phyloP scores from a whole-genome alignment of 1,140 invertebrate genomes.

The Rhizoglyphus robini region DNA sequence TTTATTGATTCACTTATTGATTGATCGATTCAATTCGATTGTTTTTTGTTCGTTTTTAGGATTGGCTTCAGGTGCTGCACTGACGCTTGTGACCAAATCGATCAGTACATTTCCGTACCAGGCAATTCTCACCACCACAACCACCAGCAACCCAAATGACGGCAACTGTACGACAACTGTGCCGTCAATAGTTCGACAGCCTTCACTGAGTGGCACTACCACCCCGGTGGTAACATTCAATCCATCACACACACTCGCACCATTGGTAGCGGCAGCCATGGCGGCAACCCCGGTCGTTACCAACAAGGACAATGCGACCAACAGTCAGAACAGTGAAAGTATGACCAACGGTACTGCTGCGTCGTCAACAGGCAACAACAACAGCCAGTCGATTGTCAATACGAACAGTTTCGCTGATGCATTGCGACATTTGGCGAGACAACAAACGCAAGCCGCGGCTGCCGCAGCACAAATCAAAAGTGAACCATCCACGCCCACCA shows the following conservation, averaged over 20 bases:
- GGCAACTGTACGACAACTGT: neutral
- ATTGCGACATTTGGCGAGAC: neutral
- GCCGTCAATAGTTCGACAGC: neutral
- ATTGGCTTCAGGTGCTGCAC: neutral
- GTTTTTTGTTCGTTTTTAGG: neutral
- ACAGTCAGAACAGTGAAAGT: neutral
- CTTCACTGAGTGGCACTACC: neutral
- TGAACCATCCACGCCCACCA: neutral
- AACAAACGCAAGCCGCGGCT: neutral
- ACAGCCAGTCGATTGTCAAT: neutral
- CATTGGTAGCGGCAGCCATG: constrained; percentile 16
- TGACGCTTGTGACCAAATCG: neutral
- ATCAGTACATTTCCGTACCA: neutral
- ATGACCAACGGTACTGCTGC: neutral
- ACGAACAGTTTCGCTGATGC: neutral
- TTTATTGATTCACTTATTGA: no score
- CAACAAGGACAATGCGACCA: neutral
- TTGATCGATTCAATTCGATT: no score
- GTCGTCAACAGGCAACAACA: neutral
- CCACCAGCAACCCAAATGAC: no score
- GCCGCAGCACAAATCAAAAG: neutral
- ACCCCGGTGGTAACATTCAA: neutral
- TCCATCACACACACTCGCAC: constrained; percentile 12
- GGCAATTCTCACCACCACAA: neutral
- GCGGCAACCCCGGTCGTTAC: constrained; percentile 6